Evolutionary conservation across 2,888 invertebrate genomes (phyloP).

Genomic region (Chromoteleia sp.): DNA sequence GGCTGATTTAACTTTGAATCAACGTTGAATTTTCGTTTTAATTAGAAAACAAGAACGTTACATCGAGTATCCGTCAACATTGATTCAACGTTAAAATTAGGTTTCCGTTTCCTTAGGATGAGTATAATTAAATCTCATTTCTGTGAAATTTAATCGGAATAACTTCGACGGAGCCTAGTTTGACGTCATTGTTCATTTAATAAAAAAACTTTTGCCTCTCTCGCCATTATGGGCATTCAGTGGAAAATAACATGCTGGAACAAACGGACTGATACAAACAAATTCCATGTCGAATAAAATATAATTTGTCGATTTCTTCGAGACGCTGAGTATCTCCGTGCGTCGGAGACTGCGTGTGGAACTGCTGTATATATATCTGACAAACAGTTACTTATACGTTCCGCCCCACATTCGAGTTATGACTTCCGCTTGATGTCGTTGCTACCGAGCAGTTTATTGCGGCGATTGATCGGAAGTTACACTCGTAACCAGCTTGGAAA

Average conservation of each 20-base stretch:
- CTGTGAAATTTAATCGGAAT: no score
- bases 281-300: conserved; percentile 53
- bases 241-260: conserved; percentile 6
- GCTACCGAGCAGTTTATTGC: conserved; percentile 66
- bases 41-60: no score
- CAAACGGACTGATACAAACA: conserved; percentile 30
- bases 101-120: no score
- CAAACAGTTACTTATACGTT: conserved; percentile 58
- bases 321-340: conserved; percentile 28
- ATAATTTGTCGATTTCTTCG: conserved; percentile 58
- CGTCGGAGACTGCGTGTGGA: conserved; percentile 22
- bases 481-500: conserved; percentile 68
- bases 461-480: conserved; percentile 69
- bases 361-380: conserved; percentile 23
- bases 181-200: not conserved
- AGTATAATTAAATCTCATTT: no score
- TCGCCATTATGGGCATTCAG: not conserved
- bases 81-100: no score
- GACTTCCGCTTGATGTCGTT: conserved; percentile 68
- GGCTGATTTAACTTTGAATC: no score
- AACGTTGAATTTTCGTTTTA: no score
- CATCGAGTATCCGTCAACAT: no score
- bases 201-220: not conserved
- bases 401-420: conserved; percentile 63
- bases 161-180: no score